A percentile compares a stretch with the other conserved stretches of the same genome.
Conservation (phyloP, 1,140 invertebrate genomes). For the Bactericera cockerelli region DNA sequence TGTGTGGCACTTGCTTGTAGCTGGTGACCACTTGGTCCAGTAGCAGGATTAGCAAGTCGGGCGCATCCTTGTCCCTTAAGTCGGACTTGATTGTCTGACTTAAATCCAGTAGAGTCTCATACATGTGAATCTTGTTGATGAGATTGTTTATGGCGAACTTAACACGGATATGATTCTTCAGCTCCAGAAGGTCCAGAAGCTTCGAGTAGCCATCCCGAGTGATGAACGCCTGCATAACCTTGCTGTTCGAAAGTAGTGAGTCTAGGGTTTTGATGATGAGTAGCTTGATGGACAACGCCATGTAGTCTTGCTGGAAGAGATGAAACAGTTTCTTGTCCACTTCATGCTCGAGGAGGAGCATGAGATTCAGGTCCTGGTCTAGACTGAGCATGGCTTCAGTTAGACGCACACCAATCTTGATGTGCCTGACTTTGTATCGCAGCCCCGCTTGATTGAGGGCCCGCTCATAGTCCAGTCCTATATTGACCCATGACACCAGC, state of each 20-base stretch:
- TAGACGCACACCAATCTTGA: slow-evolving; percentile 80
- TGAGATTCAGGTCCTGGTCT: slow-evolving; percentile 38
- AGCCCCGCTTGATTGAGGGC: slow-evolving; percentile 70
- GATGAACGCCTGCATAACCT: slow-evolving; percentile 49
- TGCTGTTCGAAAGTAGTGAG: slow-evolving; percentile 26
- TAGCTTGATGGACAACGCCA: slow-evolving; percentile 79
- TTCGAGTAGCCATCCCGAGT: slow-evolving; percentile 44
- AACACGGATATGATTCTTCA: slow-evolving; percentile 51
- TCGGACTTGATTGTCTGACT: slow-evolving; percentile 14
- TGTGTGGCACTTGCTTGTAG: slow-evolving; percentile 42
- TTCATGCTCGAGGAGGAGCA: slow-evolving; percentile 41
- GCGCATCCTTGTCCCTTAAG: slow-evolving; percentile 26
- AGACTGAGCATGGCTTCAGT: slow-evolving; percentile 52
- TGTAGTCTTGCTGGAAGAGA: slow-evolving; percentile 67
- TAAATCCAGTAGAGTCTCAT: slow-evolving; percentile 48
- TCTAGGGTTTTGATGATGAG: slow-evolving; percentile 71
- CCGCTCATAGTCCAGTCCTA: slow-evolving; percentile 65
- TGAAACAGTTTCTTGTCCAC: slow-evolving; percentile 53
- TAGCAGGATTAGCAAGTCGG: slow-evolving; percentile 33
- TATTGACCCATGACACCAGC: slow-evolving; percentile 44
- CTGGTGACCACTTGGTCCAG: slow-evolving; percentile 43
- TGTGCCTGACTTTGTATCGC: slow-evolving; percentile 79
- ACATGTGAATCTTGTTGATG: slow-evolving; percentile 69
- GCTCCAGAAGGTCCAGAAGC: slow-evolving; percentile 50
- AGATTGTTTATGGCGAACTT: slow-evolving; percentile 67